Conservation (phyloP, 1,140 invertebrate genomes). For the Penaeus japonicus region DNA sequence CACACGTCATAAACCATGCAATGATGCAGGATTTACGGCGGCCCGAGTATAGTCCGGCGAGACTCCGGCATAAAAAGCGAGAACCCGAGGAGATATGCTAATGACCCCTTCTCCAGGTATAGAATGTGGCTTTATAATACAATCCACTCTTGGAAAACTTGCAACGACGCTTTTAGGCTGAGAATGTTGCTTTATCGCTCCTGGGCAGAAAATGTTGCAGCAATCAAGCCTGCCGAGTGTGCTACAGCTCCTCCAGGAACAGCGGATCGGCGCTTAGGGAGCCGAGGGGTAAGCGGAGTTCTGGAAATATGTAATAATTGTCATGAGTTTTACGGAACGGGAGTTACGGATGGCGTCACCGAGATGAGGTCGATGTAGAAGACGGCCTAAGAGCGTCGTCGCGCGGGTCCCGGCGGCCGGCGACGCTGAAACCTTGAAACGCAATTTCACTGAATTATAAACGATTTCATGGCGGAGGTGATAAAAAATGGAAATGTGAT, state of each 20-base stretch:
- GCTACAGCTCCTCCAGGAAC: too few species aligned
- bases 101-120: constrained; percentile 47
- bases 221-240: not conserved
- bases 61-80: constrained; percentile 44
- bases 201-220: constrained; percentile 32
- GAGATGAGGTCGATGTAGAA: not conserved
- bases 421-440: too few species aligned
- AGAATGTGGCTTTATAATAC: constrained; percentile 51
- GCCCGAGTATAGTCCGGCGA: constrained; percentile 31
- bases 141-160: constrained; percentile 50
- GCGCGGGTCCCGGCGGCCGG: too few species aligned
- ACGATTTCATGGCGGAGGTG: too few species aligned
- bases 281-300: not conserved
- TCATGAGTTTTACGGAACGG: not conserved
- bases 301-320: constrained; percentile 28
- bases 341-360: not conserved
- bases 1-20: constrained; percentile 44
- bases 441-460: too few species aligned
- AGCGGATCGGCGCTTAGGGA: not conserved
- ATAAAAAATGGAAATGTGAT: too few species aligned
- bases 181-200: constrained; percentile 40
- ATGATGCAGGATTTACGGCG: constrained; percentile 50
- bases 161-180: constrained; percentile 41
- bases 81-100: constrained; percentile 43
- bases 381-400: not conserved